phyloP scores from a whole-genome alignment of 2,113 vertebrate species.

The Bubo blakistoni region DNA sequence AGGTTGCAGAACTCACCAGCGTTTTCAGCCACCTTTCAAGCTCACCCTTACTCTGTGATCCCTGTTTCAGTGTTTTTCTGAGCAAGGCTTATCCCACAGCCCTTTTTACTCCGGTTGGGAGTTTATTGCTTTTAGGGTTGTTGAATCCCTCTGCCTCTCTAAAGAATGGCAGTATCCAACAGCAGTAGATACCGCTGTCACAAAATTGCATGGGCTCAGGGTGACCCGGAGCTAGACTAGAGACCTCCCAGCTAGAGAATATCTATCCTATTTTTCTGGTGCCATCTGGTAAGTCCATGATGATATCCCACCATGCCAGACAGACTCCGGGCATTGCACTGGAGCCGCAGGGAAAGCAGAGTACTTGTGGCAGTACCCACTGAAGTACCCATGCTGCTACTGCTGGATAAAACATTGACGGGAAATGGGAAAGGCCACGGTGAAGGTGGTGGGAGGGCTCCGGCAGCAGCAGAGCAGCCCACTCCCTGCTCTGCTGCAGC shows the following conservation, averaged over 20 bases:
- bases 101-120: neutral
- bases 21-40: neutral
- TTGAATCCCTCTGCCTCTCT: neutral
- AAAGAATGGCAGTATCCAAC: neutral
- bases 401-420: neutral
- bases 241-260: neutral
- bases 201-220: neutral
- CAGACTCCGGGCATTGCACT: rapidly evolving
- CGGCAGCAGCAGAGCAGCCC: rapidly evolving
- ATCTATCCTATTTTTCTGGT: neutral
- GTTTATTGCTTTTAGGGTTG: neutral
- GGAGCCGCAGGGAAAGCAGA: neutral
- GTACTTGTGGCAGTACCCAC: neutral
- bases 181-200: neutral
- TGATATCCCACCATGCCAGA: neutral
- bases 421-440: neutral
- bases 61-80: neutral
- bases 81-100: neutral
- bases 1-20: neutral
- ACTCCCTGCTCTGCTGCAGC: neutral
- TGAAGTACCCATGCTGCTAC: neutral
- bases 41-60: neutral
- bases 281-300: neutral
- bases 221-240: neutral
- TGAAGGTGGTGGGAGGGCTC: neutral